A percentile compares a stretch with the other conserved stretches of the same genome.
These are phyloP conservation scores for Tolmerus cingulatus DNA, from an alignment of 2,888 invertebrate species.

Conservation along the genomic window DNA sequence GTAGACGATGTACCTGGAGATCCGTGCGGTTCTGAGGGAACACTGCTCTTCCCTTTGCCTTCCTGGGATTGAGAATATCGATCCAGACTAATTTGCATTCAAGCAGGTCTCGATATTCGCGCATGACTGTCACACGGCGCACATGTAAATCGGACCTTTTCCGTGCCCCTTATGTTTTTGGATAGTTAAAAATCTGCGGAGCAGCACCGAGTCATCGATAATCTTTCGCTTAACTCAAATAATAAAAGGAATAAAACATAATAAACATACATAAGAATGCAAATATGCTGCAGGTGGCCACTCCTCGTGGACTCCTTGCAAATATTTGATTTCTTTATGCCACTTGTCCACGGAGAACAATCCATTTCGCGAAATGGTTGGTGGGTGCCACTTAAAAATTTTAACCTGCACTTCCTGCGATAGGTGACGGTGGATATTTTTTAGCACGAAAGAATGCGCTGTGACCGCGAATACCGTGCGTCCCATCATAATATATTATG, in stretches of 20 bases:
- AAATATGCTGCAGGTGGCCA: neutral
- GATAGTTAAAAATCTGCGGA: neutral
- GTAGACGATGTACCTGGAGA: neutral
- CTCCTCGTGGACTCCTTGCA: neutral
- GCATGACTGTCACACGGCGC: conserved; percentile 7
- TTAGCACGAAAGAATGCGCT: neutral
- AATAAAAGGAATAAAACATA: neutral
- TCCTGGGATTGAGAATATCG: neutral
- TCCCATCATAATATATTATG: conserved; percentile 9
- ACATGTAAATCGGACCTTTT: conserved; percentile 1
- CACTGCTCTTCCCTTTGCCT: conserved; percentile 8
- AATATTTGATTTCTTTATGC: conserved; percentile 25
- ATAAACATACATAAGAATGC: neutral
- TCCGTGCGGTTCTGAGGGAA: neutral
- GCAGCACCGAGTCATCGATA: neutral
- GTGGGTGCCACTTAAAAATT: neutral
- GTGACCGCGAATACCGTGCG: neutral
- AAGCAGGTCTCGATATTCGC: neutral
- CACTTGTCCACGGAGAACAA: neutral
- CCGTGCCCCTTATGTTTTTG: neutral
- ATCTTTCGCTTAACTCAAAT: neutral
- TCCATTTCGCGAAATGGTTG: neutral
- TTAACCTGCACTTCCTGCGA: conserved; percentile 7
- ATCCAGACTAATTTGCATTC: neutral
- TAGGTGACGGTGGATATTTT: neutral